Base-by-base conservation (phyloP, 1,140 invertebrate species). In the Trichomalopsis sarcophagae region DNA sequence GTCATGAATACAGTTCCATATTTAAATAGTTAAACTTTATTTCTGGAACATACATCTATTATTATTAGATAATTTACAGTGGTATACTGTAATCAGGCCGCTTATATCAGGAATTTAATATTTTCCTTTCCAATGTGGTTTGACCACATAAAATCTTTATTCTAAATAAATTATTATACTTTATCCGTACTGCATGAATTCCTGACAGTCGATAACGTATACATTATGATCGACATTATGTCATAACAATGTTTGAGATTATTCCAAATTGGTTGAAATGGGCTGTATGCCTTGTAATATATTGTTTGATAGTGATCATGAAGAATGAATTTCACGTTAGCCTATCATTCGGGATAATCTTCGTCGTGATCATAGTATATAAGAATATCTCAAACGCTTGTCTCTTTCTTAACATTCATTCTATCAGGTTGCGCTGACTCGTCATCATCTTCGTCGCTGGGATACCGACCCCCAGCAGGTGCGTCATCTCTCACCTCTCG, bases 341-440 rank as follows among this genome's bases (percentile, higher is more conserved):
- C 55, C 55, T 3, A 62, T 62, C 55, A 62, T 62, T 62, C 55
- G 21, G 21, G 0, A 62, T 17, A 62, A 62, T 62, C 55, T n/a
- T 6, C 0, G 6, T 62, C 17, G 55, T n/a, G 10, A 71, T 71
- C 7, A 10, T 9, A 13, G 27, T 47, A 21, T 4, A n/a, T 9
- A 10, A 6, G 13, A 36, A n/a, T 62, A 30, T 62, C 50, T 84
- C 23, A 93, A 81, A 93, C 92, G 36, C 92, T 93, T 33, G 92
- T 93, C 88, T 93, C 92, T 86, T 91, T 92, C 40, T 93, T 93
- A 0, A 89, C 75, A 62, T 86, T 86, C 66, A n/a, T 71, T 21
- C 76, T 74, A 44, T 86, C 75, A 66, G 74, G 27, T 40, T 74
- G 21, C 11, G 21, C 13, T 1, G 66, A 82, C 5, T 30, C 14